Evolutionary conservation across 1,140 invertebrate species (phyloP).

Genomic region (Aphelenchoides fujianensis): DNA sequence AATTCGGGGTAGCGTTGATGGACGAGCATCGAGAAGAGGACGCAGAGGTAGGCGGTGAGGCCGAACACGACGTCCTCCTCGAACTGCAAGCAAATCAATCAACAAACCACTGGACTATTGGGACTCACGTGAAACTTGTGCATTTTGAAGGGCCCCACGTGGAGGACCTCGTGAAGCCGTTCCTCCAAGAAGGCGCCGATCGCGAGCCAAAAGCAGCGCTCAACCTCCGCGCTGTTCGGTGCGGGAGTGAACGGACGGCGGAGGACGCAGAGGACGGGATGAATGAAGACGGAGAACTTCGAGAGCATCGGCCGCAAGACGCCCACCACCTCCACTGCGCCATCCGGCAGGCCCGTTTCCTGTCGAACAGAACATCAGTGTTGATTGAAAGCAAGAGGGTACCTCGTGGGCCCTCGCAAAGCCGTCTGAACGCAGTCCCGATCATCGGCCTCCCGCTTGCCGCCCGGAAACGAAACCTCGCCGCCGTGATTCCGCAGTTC

Average conservation of each 20-base stretch:
- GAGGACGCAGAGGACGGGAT: conserved; percentile 14
- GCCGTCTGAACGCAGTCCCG: conserved; percentile 21
- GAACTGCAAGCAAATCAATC: conserved; percentile 7
- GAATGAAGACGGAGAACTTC: not conserved
- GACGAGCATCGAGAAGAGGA: conserved; percentile 7
- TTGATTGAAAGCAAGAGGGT: not conserved
- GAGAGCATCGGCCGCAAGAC: conserved; percentile 14
- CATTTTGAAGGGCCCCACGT: not conserved
- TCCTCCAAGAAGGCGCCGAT: conserved; percentile 14
- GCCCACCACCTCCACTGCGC: conserved; percentile 13
- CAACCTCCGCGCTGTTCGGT: conserved; percentile 17
- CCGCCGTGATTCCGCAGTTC: conserved; percentile 3
- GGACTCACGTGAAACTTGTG: conserved; percentile 3
- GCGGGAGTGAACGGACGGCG: not conserved
- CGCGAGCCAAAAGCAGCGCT: conserved; percentile 15
- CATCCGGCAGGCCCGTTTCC: conserved; percentile 20
- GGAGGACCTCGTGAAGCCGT: not conserved
- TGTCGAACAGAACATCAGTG: not conserved
- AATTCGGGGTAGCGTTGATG: conserved; percentile 6
- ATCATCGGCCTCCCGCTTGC: conserved; percentile 20
- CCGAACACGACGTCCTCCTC: conserved; percentile 8
- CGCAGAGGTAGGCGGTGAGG: conserved; percentile 4
- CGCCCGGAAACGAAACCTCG: conserved; percentile 18
- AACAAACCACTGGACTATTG: not conserved
- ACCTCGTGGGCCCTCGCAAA: conserved; percentile 19